phyloP scores from a whole-genome alignment of 2,797 vertebrate genomes.

The Antrozous pallidus region DNA sequence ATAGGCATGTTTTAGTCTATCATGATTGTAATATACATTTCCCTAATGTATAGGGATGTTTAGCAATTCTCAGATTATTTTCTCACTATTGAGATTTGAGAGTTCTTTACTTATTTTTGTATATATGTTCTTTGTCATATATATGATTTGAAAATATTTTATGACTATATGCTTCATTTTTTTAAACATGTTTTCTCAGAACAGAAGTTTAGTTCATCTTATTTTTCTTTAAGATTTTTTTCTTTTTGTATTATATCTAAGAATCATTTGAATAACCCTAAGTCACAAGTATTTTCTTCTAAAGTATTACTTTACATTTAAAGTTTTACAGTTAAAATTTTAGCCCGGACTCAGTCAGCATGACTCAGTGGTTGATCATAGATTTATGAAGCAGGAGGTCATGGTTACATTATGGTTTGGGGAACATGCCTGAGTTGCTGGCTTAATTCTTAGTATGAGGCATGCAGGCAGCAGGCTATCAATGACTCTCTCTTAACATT shows the following conservation, averaged over 20 bases:
- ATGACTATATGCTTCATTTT: background rate
- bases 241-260: background rate
- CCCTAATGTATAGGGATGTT: background rate
- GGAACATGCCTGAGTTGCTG: too few relatives aligned
- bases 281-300: background rate
- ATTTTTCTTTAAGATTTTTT: background rate
- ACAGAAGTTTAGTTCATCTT: background rate
- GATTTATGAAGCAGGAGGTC: too few relatives aligned
- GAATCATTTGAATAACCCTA: too few relatives aligned
- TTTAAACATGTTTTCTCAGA: background rate
- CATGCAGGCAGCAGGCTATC: too few relatives aligned
- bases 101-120: background rate
- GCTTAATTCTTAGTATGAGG: too few relatives aligned
- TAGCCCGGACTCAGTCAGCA: background rate
- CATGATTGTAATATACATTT: background rate
- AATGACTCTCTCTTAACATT: too few relatives aligned
- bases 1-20: background rate
- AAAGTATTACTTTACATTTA: background rate
- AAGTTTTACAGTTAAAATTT: background rate
- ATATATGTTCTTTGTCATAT: background rate
- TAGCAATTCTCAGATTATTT: background rate
- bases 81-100: background rate
- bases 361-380: too few relatives aligned
- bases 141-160: background rate
- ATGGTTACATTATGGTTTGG: too few relatives aligned